Conservation (phyloP, 2,888 invertebrate genomes). For the Prosopocoilus inquinatus region DNA sequence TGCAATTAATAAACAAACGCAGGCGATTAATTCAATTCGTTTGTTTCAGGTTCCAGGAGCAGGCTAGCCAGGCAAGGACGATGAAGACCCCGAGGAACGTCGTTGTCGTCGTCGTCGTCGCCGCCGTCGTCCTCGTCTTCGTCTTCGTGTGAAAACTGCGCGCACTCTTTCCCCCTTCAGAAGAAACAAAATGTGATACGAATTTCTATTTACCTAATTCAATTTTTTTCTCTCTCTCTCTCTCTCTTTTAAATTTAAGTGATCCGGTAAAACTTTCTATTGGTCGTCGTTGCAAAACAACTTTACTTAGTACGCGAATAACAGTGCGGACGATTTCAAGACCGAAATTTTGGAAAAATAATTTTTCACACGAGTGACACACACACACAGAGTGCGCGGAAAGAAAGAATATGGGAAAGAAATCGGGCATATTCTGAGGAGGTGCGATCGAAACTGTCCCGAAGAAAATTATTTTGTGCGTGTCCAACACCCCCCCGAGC, state of each 20-base stretch:
- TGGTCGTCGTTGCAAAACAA: neutral
- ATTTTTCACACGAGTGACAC: no score
- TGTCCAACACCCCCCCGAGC: no score
- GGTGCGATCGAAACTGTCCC: conserved; percentile 10
- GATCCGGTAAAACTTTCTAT: neutral
- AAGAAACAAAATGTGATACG: conserved; percentile 3
- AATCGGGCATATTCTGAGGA: neutral
- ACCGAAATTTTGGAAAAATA: neutral
- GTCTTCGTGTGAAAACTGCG: conserved; percentile 1
- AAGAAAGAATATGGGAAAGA: neutral
- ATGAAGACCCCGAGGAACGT: neutral
- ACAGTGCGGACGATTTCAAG: neutral
- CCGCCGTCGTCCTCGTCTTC: no score
- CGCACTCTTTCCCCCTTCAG: neutral
- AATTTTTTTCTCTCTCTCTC: no score
- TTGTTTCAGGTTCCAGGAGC: conserved; percentile 1
- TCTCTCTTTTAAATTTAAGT: conserved; percentile 6
- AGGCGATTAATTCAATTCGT: neutral
- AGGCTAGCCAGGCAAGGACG: neutral
- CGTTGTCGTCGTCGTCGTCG: no score
- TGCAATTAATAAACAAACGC: neutral
- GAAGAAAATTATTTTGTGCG: neutral
- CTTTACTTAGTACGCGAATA: neutral
- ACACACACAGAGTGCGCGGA: neutral
- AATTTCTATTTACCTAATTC: no score